phyloP scores from a whole-genome alignment of 2,113 vertebrate genomes.

The Elanus axillaris region DNA sequence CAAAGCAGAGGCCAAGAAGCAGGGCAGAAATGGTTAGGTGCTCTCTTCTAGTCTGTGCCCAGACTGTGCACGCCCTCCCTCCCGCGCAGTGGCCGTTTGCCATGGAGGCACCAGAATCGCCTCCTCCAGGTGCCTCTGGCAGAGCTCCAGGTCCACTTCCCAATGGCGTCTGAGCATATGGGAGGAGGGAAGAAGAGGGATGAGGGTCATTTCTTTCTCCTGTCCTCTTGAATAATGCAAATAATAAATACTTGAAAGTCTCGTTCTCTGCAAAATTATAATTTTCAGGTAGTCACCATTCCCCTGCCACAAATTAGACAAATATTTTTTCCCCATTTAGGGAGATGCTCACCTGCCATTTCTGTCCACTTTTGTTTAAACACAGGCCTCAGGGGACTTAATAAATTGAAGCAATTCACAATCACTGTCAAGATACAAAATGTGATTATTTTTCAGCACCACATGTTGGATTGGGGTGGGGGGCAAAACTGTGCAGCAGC shows the following conservation, averaged over 20 bases:
- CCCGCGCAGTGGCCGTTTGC: rapidly evolving
- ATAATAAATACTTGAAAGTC: not conserved
- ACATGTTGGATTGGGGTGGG: not conserved
- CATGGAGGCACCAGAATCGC: rapidly evolving
- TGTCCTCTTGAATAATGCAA: not conserved
- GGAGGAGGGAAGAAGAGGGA: not conserved
- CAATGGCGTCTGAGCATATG: rapidly evolving
- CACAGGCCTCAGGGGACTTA: not conserved
- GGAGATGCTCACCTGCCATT: not conserved
- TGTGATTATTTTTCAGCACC: not conserved
- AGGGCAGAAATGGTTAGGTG: not conserved
- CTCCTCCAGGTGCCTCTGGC: rapidly evolving
- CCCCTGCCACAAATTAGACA: not conserved
- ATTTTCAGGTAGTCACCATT: not conserved
- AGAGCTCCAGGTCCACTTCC: rapidly evolving
- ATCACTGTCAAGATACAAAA: not conserved
- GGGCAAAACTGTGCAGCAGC: not conserved
- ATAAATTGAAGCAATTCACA: not conserved
- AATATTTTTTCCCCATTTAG: conserved; percentile 37
- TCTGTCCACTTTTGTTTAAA: not conserved
- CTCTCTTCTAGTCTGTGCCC: not conserved
- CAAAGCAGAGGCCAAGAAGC: not conserved
- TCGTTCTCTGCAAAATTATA: not conserved
- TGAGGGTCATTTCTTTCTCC: not conserved
- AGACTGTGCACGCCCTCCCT: rapidly evolving